Conservation (phyloP, 2,797 vertebrate genomes). For the Chelmon rostratus region DNA sequence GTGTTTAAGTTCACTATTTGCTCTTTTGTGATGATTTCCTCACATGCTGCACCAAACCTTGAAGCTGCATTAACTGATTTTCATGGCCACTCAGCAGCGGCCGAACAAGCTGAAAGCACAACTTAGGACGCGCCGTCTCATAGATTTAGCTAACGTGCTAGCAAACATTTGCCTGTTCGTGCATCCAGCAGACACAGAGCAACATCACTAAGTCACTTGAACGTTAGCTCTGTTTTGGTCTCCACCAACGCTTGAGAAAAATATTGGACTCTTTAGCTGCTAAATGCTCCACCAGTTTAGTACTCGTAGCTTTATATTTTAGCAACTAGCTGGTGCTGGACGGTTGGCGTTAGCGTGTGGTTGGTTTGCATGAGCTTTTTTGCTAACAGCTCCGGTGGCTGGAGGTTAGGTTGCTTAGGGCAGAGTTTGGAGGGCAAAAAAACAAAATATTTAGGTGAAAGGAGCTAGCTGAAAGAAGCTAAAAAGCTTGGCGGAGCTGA, state of each 20-base stretch:
- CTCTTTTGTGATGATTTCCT: constrained; percentile 18
- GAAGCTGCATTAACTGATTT: constrained; percentile 11
- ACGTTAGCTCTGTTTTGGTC: too few species aligned
- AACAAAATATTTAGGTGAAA: neutral
- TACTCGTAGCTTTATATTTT: neutral
- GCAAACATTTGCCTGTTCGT: neutral
- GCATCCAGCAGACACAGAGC: neutral
- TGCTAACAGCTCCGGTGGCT: neutral
- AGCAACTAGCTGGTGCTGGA: neutral
- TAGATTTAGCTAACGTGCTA: neutral
- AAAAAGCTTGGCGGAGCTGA: neutral
- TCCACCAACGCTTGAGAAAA: neutral
- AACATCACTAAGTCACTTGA: too few species aligned
- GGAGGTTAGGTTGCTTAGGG: neutral
- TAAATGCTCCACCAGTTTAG: neutral
- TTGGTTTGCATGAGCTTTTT: neutral
- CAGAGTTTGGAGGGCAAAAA: neutral
- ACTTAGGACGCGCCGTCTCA: neutral
- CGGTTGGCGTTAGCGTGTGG: neutral
- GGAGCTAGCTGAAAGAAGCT: neutral
- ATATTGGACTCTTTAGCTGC: neutral
- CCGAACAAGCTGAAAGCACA: neutral
- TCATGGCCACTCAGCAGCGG: neutral
- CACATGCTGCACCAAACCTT: neutral
- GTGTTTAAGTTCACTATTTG: constrained; percentile 13